Evolutionary conservation across 2,797 vertebrate species (phyloP).

Genomic region (Pseudocheirus occidentalis): DNA sequence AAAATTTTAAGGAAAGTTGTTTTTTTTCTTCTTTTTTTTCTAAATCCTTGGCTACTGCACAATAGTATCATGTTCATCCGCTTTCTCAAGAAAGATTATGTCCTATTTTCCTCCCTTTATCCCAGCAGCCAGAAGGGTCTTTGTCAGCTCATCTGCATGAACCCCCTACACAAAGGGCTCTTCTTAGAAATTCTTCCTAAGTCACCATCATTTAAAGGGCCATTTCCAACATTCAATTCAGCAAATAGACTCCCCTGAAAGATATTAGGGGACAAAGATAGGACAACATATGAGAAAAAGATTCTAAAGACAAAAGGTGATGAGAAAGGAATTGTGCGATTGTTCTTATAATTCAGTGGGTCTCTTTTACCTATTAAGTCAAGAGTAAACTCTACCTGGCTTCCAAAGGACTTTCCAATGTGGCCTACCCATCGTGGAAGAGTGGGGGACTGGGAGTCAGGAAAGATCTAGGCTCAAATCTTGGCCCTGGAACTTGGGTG

Average conservation of each 20-base stretch:
- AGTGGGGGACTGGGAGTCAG: neutral
- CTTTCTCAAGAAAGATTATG: neutral
- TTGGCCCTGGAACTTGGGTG: conserved; percentile 15
- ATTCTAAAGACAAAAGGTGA: neutral
- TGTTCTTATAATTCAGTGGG: neutral
- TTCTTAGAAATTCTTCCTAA: neutral
- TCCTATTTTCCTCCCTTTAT: neutral
- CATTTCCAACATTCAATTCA: neutral
- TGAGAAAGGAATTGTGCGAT: neutral
- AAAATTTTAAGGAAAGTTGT: neutral
- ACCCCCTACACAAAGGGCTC: neutral
- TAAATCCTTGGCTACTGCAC: neutral
- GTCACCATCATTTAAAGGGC: neutral
- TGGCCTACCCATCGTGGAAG: neutral
- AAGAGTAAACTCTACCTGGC: neutral
- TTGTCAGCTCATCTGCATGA: neutral
- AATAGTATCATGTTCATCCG: neutral
- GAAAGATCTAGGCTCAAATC: neutral
- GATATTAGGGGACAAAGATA: neutral
- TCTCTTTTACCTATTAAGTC: neutral
- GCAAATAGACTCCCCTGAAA: neutral
- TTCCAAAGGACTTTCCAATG: neutral
- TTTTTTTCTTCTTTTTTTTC: neutral
- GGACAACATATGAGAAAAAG: neutral
- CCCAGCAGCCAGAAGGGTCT: neutral